Evolutionary conservation across 2,888 invertebrate species (phyloP).

Genomic region (Drosophila ochracea): DNA sequence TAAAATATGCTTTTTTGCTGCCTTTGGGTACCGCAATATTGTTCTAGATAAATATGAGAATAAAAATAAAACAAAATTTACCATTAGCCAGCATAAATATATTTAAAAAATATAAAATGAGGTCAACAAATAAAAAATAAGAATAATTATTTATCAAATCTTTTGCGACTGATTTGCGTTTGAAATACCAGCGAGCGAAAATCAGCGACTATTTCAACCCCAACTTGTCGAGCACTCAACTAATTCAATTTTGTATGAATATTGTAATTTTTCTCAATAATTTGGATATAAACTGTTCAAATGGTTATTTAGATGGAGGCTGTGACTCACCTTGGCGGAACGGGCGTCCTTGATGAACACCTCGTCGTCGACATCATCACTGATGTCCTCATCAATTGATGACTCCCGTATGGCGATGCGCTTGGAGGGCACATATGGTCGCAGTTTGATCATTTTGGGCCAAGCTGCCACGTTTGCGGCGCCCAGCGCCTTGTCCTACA

Average conservation of each 20-base stretch:
- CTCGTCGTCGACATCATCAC: constrained; percentile 92
- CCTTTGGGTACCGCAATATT: too few species aligned
- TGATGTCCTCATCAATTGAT: constrained; percentile 89
- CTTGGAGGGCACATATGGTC: constrained; percentile 88
- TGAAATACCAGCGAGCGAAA: not conserved
- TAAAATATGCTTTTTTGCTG: not conserved
- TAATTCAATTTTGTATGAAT: not conserved
- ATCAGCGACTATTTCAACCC: constrained; percentile 8
- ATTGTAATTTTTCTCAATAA: not conserved
- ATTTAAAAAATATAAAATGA: not conserved
- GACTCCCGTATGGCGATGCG: constrained; percentile 88
- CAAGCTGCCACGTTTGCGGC: constrained; percentile 42
- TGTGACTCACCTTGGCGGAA: constrained; percentile 86
- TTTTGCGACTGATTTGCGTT: not conserved
- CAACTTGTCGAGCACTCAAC: not conserved
- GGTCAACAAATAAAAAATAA: not conserved
- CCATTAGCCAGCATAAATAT: not conserved
- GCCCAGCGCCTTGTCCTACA: constrained; percentile 23
- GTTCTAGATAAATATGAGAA: not conserved
- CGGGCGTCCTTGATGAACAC: constrained; percentile 91
- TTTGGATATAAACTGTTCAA: not conserved
- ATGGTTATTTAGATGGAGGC: too few species aligned
- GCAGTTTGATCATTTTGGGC: constrained; percentile 85
- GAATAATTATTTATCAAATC: not conserved
- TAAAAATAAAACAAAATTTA: not conserved